Base-by-base conservation (phyloP, 2,888 invertebrate species). In the Chrysotoxum bicinctum region DNA sequence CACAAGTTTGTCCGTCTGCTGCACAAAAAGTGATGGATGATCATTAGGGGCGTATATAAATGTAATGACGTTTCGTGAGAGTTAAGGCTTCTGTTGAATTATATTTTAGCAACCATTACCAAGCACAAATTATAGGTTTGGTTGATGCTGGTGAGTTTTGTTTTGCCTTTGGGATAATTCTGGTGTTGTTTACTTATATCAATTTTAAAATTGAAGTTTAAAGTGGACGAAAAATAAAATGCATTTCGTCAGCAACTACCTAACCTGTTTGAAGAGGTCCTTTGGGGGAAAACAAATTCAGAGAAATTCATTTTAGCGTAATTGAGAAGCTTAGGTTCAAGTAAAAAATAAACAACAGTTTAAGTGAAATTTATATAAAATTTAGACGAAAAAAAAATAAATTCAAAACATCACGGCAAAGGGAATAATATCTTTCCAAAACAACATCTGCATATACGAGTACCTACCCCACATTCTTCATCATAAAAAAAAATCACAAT, bases 21-120 rank as follows among this genome's bases (percentile, higher is more conserved):
- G 64, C 52, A 52, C 48, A 54, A 75, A 54, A 64, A 66, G 64
- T 75, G 74, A 75, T 54, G 64, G 66, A 75, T 66, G 74, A 52
- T 75, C 74, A 74, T 74, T 52, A 64, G 40, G 74, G 54, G 54
- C 43, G 74, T 66, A 45, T 45, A 26, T 40, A 54, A 64, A 54
- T 35, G 45, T 56, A 64, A 66, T 75, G 74, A 66, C 54, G 54
- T 66, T 66, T 54, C 64, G 66, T 64, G 74, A 66, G 56, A 75
- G 56, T 56, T 75, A 35, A 48, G 35, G 75, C 75, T 66, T 75
- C 75, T 75, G 75, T 75, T 75, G 54, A 48, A 54, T 74, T 62
- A 64, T 48, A n/a, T n/a, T 62, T 45, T 32, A 21, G 21, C 30
- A 14, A 23, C 66, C 66, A 66, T 66, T 62, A 60, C 50, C 50